Percentiles rank a stretch among this genome's conserved stretches.
These are phyloP conservation scores for Eurystomus glaucurus DNA, from an alignment of 2,797 vertebrate genomes.

Conservation along the genomic window DNA sequence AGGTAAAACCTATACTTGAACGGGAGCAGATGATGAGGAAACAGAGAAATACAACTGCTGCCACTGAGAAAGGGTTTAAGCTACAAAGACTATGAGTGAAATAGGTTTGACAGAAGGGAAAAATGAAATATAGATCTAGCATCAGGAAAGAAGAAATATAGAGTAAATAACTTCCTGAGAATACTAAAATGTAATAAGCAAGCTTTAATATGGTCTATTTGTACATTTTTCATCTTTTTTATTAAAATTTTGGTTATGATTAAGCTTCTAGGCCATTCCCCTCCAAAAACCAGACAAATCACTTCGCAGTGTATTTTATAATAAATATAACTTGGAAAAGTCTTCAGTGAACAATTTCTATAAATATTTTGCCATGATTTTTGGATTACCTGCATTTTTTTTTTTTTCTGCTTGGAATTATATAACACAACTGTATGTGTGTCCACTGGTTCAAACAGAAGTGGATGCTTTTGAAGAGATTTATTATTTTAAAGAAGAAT, in stretches of 20 bases:
- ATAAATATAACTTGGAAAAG: constrained; percentile 7
- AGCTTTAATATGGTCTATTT: constrained; percentile 9
- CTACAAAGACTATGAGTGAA: not conserved
- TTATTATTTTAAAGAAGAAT: not conserved
- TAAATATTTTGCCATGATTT: not conserved
- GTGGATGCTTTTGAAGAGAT: not conserved
- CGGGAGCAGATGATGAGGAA: not conserved
- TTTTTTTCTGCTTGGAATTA: not conserved
- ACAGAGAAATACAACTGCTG: constrained; percentile 3
- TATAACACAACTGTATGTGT: not conserved
- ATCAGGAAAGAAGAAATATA: constrained; percentile 2
- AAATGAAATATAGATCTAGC: constrained; percentile 1
- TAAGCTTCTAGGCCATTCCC: not conserved
- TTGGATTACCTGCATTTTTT: not conserved
- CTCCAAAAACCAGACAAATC: constrained; percentile 33
- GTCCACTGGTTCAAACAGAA: not conserved
- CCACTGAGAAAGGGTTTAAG: not conserved
- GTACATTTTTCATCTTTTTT: not conserved
- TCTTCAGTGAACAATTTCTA: not conserved
- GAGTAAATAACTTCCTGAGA: not conserved
- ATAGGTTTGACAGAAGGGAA: constrained; percentile 14
- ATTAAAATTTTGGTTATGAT: not conserved
- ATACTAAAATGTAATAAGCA: not conserved
- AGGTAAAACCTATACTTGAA: not conserved
- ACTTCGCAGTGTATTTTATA: not conserved